These are phyloP conservation scores for Drosophila kokeensis DNA, from an alignment of 2,888 invertebrate species.

Conservation along the genomic window DNA sequence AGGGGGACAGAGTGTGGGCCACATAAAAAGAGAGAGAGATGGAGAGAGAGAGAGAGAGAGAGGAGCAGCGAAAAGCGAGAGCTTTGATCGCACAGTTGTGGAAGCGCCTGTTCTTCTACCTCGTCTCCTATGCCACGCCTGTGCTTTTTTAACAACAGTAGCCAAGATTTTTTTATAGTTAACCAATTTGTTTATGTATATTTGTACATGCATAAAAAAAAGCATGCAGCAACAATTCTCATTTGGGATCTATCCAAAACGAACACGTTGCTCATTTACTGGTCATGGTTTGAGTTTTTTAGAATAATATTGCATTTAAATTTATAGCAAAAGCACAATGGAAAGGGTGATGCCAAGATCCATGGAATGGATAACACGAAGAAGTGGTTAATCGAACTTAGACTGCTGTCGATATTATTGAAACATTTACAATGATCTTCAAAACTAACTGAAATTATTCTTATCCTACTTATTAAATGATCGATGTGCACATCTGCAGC, in stretches of 20 bases:
- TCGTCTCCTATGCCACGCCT: background rate
- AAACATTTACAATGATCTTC: background rate
- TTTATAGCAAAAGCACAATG: background rate
- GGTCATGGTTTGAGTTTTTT: background rate
- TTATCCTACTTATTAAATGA: background rate
- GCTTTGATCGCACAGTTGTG: slow-evolving; percentile 29
- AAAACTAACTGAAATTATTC: background rate
- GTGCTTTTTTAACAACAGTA: background rate
- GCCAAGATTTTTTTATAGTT: background rate
- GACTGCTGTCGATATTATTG: background rate
- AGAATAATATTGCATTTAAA: background rate
- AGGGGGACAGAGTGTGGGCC: background rate
- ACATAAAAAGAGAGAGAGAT: background rate
- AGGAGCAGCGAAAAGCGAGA: slow-evolving; percentile 41
- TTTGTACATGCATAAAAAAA: background rate
- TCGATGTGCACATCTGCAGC: background rate
- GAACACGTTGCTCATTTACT: background rate
- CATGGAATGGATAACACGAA: background rate
- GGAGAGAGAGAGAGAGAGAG: background rate
- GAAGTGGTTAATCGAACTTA: background rate
- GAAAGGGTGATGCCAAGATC: background rate
- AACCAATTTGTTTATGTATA: background rate
- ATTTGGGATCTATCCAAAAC: background rate
- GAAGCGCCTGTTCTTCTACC: background rate
- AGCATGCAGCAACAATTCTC: background rate